Evolutionary conservation across 2,888 invertebrate genomes (phyloP).

Genomic region (Ptilodon capucinus): DNA sequence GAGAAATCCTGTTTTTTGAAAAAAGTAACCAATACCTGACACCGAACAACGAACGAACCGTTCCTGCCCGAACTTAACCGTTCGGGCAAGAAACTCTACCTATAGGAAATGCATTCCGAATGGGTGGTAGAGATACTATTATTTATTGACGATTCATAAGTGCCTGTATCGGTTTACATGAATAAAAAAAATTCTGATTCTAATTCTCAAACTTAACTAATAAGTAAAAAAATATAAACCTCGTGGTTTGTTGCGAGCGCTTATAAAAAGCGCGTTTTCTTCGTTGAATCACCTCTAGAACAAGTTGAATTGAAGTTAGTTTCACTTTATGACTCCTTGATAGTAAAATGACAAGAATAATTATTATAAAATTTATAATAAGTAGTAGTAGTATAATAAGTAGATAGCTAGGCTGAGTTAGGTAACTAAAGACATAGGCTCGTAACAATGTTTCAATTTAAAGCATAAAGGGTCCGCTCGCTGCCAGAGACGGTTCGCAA

Average conservation of each 20-base stretch:
- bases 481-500: constrained; percentile 45
- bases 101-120: no score
- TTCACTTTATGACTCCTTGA: constrained; percentile 5
- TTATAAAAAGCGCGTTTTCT: constrained; percentile 16
- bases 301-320: constrained; percentile 12
- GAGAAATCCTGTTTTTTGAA: constrained; percentile 3
- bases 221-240: background rate
- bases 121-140: no score
- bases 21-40: no score
- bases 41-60: no score
- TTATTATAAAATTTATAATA: constrained; percentile 14
- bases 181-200: no score
- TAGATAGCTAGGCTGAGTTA: constrained; percentile 11
- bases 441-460: constrained; percentile 51
- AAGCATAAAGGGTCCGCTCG: constrained; percentile 41
- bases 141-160: no score
- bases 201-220: no score
- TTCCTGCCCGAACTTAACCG: no score
- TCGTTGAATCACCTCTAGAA: constrained; percentile 2
- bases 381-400: no score
- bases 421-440: constrained; percentile 26
- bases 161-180: no score
- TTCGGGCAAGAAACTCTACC: no score
- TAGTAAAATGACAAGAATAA: constrained; percentile 10
- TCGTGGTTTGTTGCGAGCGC: background rate